A percentile compares a stretch with the other conserved stretches of the same genome.
Conservation (phyloP, 2,113 vertebrate genomes). For the Sorex araneus region DNA sequence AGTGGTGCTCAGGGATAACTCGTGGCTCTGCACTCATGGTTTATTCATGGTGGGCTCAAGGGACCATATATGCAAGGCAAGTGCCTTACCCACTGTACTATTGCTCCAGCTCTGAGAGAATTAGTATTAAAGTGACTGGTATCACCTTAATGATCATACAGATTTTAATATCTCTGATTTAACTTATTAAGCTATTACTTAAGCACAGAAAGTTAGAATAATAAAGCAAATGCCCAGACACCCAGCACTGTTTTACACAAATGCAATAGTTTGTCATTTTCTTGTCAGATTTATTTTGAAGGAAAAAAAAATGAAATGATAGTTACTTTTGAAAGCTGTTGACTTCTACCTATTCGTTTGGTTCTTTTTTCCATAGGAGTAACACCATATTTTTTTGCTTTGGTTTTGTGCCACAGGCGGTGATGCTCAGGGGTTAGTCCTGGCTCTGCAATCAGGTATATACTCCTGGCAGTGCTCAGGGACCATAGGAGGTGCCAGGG, state of each 20-base stretch:
- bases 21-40: too few species aligned
- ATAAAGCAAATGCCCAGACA: not conserved
- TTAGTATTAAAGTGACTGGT: conserved; percentile 24
- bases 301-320: not conserved
- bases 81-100: too few species aligned
- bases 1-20: too few species aligned
- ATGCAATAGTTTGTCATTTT: not conserved
- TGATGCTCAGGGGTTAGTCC: too few species aligned
- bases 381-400: not conserved
- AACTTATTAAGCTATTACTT: conserved; percentile 44
- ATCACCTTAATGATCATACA: not conserved
- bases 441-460: too few species aligned
- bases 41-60: too few species aligned
- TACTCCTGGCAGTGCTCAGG: too few species aligned
- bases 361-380: not conserved
- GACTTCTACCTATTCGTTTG: not conserved
- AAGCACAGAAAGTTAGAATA: not conserved
- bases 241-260: not conserved
- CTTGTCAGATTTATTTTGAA: not conserved
- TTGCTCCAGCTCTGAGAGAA: not conserved
- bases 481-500: too few species aligned
- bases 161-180: conserved; percentile 51
- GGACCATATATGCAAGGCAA: too few species aligned
- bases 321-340: not conserved
- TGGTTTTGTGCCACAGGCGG: too few species aligned